Conservation (phyloP, 2,113 vertebrate genomes). For the Equus quagga region DNA sequence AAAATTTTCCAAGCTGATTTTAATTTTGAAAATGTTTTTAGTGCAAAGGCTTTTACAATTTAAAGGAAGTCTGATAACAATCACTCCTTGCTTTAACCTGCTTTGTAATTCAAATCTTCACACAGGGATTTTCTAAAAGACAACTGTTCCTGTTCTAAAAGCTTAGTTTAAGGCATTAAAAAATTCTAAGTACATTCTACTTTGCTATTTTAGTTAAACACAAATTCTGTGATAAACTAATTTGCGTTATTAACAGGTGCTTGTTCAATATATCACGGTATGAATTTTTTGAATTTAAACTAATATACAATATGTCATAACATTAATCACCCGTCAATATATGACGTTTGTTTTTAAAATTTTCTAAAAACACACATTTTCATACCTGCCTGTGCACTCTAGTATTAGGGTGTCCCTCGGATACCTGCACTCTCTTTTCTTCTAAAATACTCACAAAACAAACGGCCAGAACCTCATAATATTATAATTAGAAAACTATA, state of each 20-base stretch:
- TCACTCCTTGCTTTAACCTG: background rate
- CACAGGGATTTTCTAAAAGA: background rate
- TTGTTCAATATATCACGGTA: background rate
- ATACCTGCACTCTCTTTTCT: background rate
- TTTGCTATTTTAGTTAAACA: background rate
- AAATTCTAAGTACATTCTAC: background rate
- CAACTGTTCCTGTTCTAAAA: background rate
- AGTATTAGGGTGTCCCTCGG: background rate
- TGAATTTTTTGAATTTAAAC: constrained; percentile 46
- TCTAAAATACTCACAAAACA: constrained; percentile 42
- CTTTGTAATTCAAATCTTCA: constrained; percentile 39
- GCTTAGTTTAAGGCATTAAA: background rate
- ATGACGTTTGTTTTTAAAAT: background rate
- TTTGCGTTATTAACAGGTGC: background rate
- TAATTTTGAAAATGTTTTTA: background rate
- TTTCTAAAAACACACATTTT: background rate
- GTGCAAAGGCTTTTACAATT: constrained; percentile 38
- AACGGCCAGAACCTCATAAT: background rate
- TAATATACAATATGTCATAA: background rate
- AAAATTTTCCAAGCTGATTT: constrained; percentile 19
- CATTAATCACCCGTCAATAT: background rate
- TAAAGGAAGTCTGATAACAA: background rate
- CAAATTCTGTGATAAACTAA: constrained; percentile 13
- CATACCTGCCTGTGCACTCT: background rate
- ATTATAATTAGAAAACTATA: background rate